These are phyloP conservation scores for Pandemis corylana DNA, from an alignment of 2,888 invertebrate genomes.

Conservation along the genomic window DNA sequence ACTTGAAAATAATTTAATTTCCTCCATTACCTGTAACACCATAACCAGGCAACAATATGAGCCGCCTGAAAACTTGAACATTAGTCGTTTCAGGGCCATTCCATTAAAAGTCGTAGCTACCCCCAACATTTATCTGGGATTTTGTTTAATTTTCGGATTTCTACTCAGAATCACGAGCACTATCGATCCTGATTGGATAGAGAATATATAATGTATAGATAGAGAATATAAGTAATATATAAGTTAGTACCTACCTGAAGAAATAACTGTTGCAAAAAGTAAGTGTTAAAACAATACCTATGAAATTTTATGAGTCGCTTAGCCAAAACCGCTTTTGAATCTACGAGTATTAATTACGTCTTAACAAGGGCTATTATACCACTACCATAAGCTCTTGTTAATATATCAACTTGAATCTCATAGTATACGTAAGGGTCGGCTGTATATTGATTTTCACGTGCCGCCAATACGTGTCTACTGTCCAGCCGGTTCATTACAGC, in stretches of 20 bases:
- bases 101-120: too few relatives aligned
- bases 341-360: neutral
- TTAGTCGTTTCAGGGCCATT: too few relatives aligned
- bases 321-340: neutral
- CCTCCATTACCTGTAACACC: constrained; percentile 9
- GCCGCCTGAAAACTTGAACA: neutral
- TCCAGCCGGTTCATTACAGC: constrained; percentile 35
- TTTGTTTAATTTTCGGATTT: too few relatives aligned
- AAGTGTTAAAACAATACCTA: too few relatives aligned
- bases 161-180: too few relatives aligned
- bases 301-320: neutral
- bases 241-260: too few relatives aligned
- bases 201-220: too few relatives aligned
- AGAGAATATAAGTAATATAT: too few relatives aligned
- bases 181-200: too few relatives aligned
- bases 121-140: too few relatives aligned
- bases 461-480: constrained; percentile 48
- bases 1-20: constrained; percentile 16
- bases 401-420: constrained; percentile 45
- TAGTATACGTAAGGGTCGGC: constrained; percentile 37
- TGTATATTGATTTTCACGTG: constrained; percentile 56
- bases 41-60: neutral
- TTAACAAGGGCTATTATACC: constrained; percentile 1
- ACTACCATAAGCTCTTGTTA: constrained; percentile 16
- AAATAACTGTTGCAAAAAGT: too few relatives aligned